Evolutionary conservation across 1,140 invertebrate genomes (phyloP).

Genomic region (Parapsyche elsis): DNA sequence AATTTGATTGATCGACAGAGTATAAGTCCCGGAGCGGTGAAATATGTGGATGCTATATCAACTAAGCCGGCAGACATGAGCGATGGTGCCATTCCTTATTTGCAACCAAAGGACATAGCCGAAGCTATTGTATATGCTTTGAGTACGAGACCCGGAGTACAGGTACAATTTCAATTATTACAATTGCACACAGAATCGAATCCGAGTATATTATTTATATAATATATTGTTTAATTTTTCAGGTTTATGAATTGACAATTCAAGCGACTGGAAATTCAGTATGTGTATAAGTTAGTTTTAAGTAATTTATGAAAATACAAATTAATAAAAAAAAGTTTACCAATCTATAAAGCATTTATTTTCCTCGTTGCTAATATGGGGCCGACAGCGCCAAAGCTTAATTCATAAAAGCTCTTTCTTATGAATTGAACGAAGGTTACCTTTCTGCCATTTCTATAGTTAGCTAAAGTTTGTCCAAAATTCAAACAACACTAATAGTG

Average conservation of each 20-base stretch:
- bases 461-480: too few species aligned
- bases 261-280: conserved; percentile 1
- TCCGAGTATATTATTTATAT: too few species aligned
- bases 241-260: conserved; percentile 28
- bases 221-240: neutral
- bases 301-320: conserved; percentile 2
- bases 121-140: conserved; percentile 63
- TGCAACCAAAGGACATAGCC: conserved; percentile 63
- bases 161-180: conserved; percentile 62
- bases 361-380: too few species aligned
- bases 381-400: too few species aligned
- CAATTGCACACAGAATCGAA: too few species aligned
- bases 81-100: conserved; percentile 18
- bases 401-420: too few species aligned
- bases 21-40: conserved; percentile 67
- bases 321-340: too few species aligned
- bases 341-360: too few species aligned
- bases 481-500: too few species aligned
- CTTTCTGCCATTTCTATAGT: too few species aligned
- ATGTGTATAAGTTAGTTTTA: neutral
- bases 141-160: conserved; percentile 60
- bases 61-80: conserved; percentile 56
- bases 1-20: conserved; percentile 58
- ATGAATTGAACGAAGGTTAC: too few species aligned
- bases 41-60: conserved; percentile 58